Conservation (phyloP, 2,888 invertebrate genomes). For the Megalurothrips usitatus region DNA sequence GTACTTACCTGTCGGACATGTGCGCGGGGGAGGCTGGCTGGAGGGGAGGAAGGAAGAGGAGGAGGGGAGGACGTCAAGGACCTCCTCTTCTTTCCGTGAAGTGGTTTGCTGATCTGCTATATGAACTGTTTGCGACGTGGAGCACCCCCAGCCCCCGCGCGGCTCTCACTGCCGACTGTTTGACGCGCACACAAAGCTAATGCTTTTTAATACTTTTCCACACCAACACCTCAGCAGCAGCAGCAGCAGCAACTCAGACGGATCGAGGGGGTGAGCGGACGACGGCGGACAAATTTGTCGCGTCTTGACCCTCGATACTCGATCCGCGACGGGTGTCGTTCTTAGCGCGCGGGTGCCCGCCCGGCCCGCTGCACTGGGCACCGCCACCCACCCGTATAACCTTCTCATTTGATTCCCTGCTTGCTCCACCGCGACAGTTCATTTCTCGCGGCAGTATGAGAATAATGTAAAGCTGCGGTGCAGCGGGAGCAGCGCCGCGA, state of each 20-base stretch:
- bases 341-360: too few relatives aligned
- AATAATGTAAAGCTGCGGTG: too few relatives aligned
- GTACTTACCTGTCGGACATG: background rate
- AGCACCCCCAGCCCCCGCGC: background rate
- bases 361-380: too few relatives aligned
- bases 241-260: background rate
- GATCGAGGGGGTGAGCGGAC: background rate
- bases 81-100: conserved; percentile 12
- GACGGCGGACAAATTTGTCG: background rate
- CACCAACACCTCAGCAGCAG: background rate
- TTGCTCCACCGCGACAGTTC: too few relatives aligned
- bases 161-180: background rate
- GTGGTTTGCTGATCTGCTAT: conserved; percentile 9
- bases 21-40: background rate
- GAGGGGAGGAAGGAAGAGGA: background rate
- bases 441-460: too few relatives aligned
- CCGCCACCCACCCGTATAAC: too few relatives aligned
- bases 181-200: background rate
- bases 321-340: background rate
- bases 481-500: too few relatives aligned
- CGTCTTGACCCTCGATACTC: background rate
- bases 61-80: background rate
- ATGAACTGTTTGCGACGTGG: background rate
- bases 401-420: too few relatives aligned
- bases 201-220: background rate